Evolutionary conservation across 2,113 vertebrate genomes (phyloP), one percentile per base, ranked within the genome.

Genomic region (Alectura lathami): DNA sequence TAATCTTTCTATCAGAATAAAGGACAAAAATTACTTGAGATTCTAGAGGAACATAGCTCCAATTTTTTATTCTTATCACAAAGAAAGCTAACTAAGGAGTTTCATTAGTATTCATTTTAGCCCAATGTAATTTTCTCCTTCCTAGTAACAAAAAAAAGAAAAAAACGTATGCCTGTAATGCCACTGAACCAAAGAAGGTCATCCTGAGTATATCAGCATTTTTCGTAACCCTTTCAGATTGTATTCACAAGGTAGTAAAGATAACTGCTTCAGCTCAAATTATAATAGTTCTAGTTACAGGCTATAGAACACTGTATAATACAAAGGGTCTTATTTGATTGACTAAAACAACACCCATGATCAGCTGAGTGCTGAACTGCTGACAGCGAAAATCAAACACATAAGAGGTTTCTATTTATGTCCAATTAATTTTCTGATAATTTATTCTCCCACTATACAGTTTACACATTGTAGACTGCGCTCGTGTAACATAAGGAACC

Each of bases 21-120:
- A 97, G 97, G 97, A 95, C 93, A 95, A 94, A 96, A 95, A 96
- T 93, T 94, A 45, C 93, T 95, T 86, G 83, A 95, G 91, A 94
- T 97, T 95, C 88, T 91, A 88, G 92, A 91, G 91, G 86, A 96
- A 91, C 50, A 36, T 95, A 93, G 94, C 94, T 95, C 92, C 59
- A 50, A 91, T 97, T 97, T 97, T 97, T 97, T 95, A 98, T 97
- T 97, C 97, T 98, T 97, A 97, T 97, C 97, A 97, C 96, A 98
- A 97, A 97, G 96, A 96, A 95, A 97, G 94, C 95, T 97, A 98
- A 97, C 93, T 97, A 97, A 98, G 97, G 94, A 94, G 94, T 98
- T 98, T 97, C 97, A 98, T 98, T 98, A 97, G 96, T 96, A 98
- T 98, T 98, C 97, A 97, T 98, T 98, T 97, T 97, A 97, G 96